Evolutionary conservation across 2,797 vertebrate genomes (phyloP).

Genomic region (Leptoclinus maculatus): DNA sequence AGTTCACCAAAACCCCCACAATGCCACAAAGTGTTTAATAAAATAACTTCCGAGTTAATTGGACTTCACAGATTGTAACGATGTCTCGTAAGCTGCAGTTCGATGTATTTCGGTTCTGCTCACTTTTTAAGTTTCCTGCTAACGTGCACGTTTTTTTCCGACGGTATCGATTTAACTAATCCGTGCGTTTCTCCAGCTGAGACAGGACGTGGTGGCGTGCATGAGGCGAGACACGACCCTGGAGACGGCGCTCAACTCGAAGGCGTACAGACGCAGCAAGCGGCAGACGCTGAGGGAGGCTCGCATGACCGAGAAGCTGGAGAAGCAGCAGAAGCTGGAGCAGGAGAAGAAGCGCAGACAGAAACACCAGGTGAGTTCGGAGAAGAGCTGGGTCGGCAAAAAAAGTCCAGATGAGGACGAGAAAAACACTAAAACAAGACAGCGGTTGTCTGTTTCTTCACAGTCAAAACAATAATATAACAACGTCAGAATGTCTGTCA

Average conservation of each 20-base stretch:
- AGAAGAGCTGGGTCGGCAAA: neutral
- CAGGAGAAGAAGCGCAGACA: slow-evolving; percentile 97
- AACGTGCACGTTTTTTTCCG: neutral
- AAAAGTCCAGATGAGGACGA: neutral
- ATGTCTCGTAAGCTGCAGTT: neutral
- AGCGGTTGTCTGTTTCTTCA: neutral
- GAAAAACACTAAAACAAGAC: neutral
- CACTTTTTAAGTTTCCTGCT: neutral
- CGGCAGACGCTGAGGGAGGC: slow-evolving; percentile 96
- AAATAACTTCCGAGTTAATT: neutral
- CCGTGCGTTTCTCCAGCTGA: slow-evolving; percentile 80
- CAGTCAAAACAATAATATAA: neutral
- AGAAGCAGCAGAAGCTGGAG: slow-evolving; percentile 99
- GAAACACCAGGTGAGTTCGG: slow-evolving; percentile 92
- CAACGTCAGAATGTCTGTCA: neutral
- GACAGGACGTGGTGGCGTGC: slow-evolving; percentile 97
- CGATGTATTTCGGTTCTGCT: neutral
- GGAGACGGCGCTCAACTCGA: slow-evolving; percentile 97
- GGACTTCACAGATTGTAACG: neutral
- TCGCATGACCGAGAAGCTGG: slow-evolving; percentile 97
- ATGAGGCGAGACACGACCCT: slow-evolving; percentile 97
- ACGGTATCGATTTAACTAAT: neutral
- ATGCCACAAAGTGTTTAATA: no score
- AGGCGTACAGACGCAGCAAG: slow-evolving; percentile 97
- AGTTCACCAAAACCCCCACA: neutral